Evolutionary conservation across 2,113 vertebrate species (phyloP).

Genomic region (Chaenocephalus aceratus): DNA sequence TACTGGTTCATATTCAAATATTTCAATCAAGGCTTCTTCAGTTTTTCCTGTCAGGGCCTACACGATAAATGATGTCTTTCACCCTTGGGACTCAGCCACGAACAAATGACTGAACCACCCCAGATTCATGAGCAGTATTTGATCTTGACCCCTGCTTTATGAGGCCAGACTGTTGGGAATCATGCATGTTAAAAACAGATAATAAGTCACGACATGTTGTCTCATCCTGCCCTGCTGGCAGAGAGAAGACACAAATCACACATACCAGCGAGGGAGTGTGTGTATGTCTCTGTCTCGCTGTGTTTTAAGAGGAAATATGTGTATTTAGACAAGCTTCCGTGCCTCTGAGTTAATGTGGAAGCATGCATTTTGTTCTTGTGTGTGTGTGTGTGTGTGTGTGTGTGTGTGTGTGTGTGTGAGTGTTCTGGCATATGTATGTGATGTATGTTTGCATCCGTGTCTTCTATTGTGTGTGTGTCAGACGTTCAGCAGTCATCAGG

Average conservation of each 20-base stretch:
- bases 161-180: conserved; percentile 51
- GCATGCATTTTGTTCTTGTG: conserved; percentile 23
- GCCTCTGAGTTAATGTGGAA: conserved; percentile 26
- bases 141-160: conserved; percentile 40
- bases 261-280: conserved; percentile 20
- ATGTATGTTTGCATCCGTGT: conserved; percentile 39
- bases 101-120: conserved; percentile 48
- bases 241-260: conserved; percentile 58
- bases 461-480: conserved; percentile 34
- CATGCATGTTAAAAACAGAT: conserved; percentile 63
- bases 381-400: conserved; percentile 29
- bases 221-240: conserved; percentile 57
- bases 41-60: conserved; percentile 7
- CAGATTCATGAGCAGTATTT: conserved; percentile 12
- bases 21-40: conserved; percentile 21
- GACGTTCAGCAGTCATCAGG: conserved; percentile 66
- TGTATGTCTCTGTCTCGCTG: conserved; percentile 1
- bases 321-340: conserved; percentile 4
- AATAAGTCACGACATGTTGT: conserved; percentile 73
- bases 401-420: conserved; percentile 30
- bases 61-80: conserved; percentile 19
- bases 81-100: conserved; percentile 13
- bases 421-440: conserved; percentile 18
- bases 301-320: conserved; percentile 25
- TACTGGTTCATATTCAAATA: conserved; percentile 3